Conservation (phyloP, 2,888 invertebrate genomes). For the Melieria picta region DNA sequence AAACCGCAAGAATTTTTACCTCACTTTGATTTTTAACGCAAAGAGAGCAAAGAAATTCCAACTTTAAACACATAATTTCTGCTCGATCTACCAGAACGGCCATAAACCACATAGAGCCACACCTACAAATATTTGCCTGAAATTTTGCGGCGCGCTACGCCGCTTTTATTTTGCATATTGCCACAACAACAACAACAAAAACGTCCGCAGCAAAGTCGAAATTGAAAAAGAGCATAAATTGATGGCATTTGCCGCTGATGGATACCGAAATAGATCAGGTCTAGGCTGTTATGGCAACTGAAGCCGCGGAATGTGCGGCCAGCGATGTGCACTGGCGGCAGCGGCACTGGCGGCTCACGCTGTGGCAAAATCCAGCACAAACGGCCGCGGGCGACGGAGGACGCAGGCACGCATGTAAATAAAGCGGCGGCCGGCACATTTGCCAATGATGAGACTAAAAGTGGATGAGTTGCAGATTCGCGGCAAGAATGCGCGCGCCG, state of each 20-base stretch:
- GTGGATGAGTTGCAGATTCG: too few species aligned
- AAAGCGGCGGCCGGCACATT: too few species aligned
- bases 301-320: conserved; percentile 17
- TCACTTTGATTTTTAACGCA: too few species aligned
- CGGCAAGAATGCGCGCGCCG: too few species aligned
- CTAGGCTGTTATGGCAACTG: conserved; percentile 57
- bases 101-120: conserved; percentile 52
- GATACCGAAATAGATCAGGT: conserved; percentile 58
- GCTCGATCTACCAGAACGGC: conserved; percentile 60
- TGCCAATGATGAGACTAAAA: too few species aligned
- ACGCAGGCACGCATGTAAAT: too few species aligned
- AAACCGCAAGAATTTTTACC: too few species aligned
- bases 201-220: neutral
- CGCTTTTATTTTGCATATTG: too few species aligned
- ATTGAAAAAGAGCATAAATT: neutral
- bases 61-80: conserved; percentile 48
- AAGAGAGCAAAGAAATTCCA: neutral
- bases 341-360: too few species aligned
- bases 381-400: too few species aligned
- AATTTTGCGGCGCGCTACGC: conserved; percentile 18
- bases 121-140: conserved; percentile 54
- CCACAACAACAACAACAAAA: too few species aligned
- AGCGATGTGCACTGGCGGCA: neutral
- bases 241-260: conserved; percentile 13
- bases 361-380: too few species aligned